Base-by-base conservation (phyloP, 1,140 invertebrate genomes). In the Dinoponera quadriceps region DNA sequence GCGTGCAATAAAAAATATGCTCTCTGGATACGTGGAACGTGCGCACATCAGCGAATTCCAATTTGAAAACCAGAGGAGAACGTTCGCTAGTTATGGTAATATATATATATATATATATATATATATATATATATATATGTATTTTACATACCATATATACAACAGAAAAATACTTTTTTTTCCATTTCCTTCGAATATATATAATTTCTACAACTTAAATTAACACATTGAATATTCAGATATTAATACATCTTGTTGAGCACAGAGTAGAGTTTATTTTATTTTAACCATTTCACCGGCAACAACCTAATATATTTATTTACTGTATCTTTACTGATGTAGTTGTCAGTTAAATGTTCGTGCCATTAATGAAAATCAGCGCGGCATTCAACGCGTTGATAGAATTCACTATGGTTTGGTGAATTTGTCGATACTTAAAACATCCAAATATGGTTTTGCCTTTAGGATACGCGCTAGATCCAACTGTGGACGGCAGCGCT, bases 11-110 rank as follows among this genome's bases (percentile, higher is more conserved):
- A 98, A 98, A 92, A 99, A 99, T 93, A 99, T 97, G 82, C 94
- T 99, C 0, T 97, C 99, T 29, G 99, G 99, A 16, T 99, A 96
- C 95, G 97, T 99, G 4, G 99, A 99, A 93, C 96, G 97, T 88
- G 98, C 99, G 4, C 98, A 99, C 94, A 96, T 99, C 38, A 99
- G 97, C 94, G 97, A 98, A 90, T 99, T 99, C 94, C 98, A 99
- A 89, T 99, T 99, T 96, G 99, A 99, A 94, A 99, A 98, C 93
- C 99, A 99, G 92, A 95, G 99, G 84, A 95, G 98, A 91, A 99
- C 98, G 14, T 99, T 99, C 94, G 95, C 96, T 44, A 98, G 97
- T 91, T 99, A 98, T 95, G 98, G 96, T 97, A 94, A 27, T n/a
- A 27, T 44, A 55, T 38, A 62, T 91, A 92, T 88, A 51, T 14